phyloP scores from a whole-genome alignment of 1,140 invertebrate genomes.

The Camponotus floridanus region DNA sequence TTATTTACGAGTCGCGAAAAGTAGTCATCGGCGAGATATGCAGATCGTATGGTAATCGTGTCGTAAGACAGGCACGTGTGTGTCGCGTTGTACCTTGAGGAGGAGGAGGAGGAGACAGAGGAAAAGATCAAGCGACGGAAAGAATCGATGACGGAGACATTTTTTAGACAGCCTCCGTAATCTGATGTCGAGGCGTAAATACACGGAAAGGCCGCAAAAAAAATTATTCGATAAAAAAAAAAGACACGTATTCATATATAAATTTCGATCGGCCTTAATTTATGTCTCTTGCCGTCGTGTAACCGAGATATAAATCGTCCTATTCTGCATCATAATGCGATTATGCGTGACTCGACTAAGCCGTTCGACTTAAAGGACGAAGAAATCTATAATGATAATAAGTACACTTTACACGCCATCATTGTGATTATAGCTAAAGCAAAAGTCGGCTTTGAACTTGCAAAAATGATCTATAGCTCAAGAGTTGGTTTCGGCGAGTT shows the following conservation, averaged over 20 bases:
- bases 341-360: neutral
- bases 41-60: constrained; percentile 84
- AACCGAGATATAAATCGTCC: constrained; percentile 37
- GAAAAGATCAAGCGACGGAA: constrained; percentile 39
- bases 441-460: neutral
- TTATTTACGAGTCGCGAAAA: constrained; percentile 79
- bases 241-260: constrained; percentile 14
- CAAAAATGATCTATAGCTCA: neutral
- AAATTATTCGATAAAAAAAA: constrained; percentile 28
- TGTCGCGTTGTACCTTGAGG: constrained; percentile 75
- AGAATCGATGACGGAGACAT: neutral
- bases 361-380: constrained; percentile 11
- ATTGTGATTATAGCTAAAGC: neutral
- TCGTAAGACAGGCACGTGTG: constrained; percentile 80
- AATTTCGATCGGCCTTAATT: constrained; percentile 40
- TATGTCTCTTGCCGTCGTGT: neutral
- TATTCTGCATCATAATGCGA: neutral
- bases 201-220: neutral
- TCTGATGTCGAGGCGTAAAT: neutral
- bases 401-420: neutral
- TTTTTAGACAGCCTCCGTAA: neutral
- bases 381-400: neutral
- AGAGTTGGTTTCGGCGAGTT: neutral
- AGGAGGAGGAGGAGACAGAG: constrained; percentile 23
- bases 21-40: constrained; percentile 80